Percentiles rank a stretch among this genome's conserved stretches.
Evolutionary conservation across 2,888 invertebrate species (phyloP).

Genomic region (Hymenopus coronatus): DNA sequence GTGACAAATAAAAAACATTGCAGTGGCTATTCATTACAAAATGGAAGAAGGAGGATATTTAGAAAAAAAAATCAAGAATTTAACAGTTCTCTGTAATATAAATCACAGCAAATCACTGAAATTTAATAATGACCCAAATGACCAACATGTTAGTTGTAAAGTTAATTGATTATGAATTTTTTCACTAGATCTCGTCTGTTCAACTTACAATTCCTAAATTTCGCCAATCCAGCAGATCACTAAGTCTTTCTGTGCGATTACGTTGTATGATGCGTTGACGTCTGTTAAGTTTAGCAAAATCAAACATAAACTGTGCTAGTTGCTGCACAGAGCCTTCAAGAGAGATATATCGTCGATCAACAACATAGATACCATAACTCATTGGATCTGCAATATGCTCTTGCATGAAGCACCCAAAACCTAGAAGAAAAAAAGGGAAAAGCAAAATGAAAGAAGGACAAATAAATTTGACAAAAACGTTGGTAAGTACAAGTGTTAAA

Average conservation of each 20-base stretch:
- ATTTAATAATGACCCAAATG: no score
- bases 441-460: neutral
- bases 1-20: no score
- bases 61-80: no score
- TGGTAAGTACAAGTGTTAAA: no score
- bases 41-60: no score
- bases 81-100: no score
- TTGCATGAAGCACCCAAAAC: constrained; percentile 98
- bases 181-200: neutral
- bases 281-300: constrained; percentile 84
- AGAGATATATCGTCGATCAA: constrained; percentile 87
- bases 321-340: constrained; percentile 90
- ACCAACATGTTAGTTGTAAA: no score
- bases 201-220: constrained; percentile 89
- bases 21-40: no score
- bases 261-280: constrained; percentile 97
- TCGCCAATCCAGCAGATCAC: constrained; percentile 97
- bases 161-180: neutral
- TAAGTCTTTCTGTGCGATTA: constrained; percentile 94
- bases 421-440: constrained; percentile 45
- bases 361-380: constrained; percentile 98
- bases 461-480: no score
- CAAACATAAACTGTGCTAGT: constrained; percentile 86
- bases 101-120: no score
- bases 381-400: constrained; percentile 96